Base-by-base conservation (phyloP, 2,113 vertebrate genomes). In the crab-eating macaque (Macaca fascicularis) region DNA sequence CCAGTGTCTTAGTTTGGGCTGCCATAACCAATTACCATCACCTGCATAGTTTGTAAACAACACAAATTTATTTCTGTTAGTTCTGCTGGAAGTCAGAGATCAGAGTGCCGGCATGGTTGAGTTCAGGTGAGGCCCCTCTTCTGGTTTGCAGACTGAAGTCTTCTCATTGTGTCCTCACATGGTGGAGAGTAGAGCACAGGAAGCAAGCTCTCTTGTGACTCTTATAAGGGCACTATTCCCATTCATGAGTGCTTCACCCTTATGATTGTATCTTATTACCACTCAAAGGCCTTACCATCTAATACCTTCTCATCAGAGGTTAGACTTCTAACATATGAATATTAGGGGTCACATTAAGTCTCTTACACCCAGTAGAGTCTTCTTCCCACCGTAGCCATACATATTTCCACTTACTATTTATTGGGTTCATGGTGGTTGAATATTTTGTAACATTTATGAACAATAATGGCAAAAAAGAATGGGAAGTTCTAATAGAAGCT, bases 401-500 rank as follows among this genome's bases (percentile, higher is more conserved):
- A 20, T 96, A 64, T 95, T 94, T 83, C 45, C 14, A 92, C 70
- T 82, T 75, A 75, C 38, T 86, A 43, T 81, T 87, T 82, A 70
- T 92, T 90, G 22, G 32, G 13, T 74, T 86, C 50, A 92, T 25
- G 88, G 45, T 95, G 43, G 75, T 82, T 94, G 90, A 90, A 81
- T 52, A 78, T 94, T 97, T 95, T 96, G 82, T 96, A 96, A 93
- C 92, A 97, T 95, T 97, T 97, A 90, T 95, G 83, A 95, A 64
- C 64, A 94, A 87, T n/a, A 95, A 95, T 95, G 95, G 82, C n/a
- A 95, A 89, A 95, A 93, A 81, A 67, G n/a, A 89, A 96, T 79
- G 85, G 91, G 79, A 91, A 87, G 8, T 96, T 87, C 76, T 96
- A 89, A 80, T 92, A 89, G 70, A 95, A 95, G 87, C 48, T 70